These are phyloP conservation scores for Cryptops parisi DNA, from an alignment of 2,888 invertebrate genomes.

Conservation along the genomic window DNA sequence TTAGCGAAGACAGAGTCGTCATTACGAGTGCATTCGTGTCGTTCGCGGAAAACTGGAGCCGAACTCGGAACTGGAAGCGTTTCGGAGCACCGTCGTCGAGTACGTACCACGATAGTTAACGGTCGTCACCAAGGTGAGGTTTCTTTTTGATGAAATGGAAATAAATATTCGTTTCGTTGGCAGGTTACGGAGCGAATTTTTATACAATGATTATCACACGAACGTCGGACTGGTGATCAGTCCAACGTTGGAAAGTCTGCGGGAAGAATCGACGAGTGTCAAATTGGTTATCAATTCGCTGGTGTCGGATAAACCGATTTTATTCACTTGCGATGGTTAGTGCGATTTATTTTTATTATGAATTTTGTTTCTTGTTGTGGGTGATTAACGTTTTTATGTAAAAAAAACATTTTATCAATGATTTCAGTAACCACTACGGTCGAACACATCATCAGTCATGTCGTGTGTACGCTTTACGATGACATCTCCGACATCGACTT, in stretches of 20 bases:
- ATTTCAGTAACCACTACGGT: constrained; percentile 67
- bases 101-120: neutral
- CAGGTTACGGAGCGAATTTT: constrained; percentile 40
- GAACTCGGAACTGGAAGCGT: constrained; percentile 62
- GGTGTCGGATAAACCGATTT: constrained; percentile 44
- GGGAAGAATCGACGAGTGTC: constrained; percentile 66
- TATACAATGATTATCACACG: constrained; percentile 54
- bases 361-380: constrained; percentile 30
- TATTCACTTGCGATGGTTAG: constrained; percentile 83
- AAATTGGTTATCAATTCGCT: constrained; percentile 64
- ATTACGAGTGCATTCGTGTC: constrained; percentile 11
- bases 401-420: too few species aligned
- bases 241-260: constrained; percentile 64
- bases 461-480: constrained; percentile 30
- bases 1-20: constrained; percentile 7
- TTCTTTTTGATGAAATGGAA: neutral
- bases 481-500: constrained; percentile 21
- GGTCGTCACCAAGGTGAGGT: neutral
- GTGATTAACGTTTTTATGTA: too few species aligned
- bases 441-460: constrained; percentile 33
- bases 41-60: neutral
- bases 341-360: neutral
- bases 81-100: too few species aligned
- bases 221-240: constrained; percentile 84
- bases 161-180: neutral